These are phyloP conservation scores for Yponomeuta sedellus DNA, from an alignment of 2,888 invertebrate genomes.

Conservation along the genomic window DNA sequence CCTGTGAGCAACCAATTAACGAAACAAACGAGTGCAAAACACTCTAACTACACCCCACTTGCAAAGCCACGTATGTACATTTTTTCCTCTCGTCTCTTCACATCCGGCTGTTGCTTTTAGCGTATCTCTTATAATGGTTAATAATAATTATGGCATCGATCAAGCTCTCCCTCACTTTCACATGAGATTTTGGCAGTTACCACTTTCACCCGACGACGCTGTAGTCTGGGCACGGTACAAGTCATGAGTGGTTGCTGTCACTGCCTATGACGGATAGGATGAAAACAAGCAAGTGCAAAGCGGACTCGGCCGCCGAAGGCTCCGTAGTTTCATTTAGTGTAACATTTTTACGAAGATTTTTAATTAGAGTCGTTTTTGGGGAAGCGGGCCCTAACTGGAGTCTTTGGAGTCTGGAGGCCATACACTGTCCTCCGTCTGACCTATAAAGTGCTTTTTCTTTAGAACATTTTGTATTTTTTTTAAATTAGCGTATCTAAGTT, in stretches of 20 bases:
- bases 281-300: neutral
- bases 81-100: slow-evolving; percentile 23
- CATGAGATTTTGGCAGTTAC: slow-evolving; percentile 68
- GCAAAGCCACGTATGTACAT: slow-evolving; percentile 11
- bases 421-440: too few species aligned
- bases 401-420: too few species aligned
- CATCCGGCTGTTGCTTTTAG: slow-evolving; percentile 70
- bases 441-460: too few species aligned
- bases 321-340: too few species aligned
- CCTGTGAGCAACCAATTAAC: neutral
- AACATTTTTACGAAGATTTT: too few species aligned
- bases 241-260: slow-evolving; percentile 22
- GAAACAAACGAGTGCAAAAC: neutral
- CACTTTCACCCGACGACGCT: slow-evolving; percentile 58
- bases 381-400: too few species aligned
- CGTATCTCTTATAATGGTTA: slow-evolving; percentile 71
- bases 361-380: too few species aligned
- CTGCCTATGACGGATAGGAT: neutral
- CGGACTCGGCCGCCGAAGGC: too few species aligned
- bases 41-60: neutral
- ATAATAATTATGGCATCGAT: slow-evolving; percentile 75
- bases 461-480: too few species aligned
- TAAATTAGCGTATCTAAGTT: too few species aligned
- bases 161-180: slow-evolving; percentile 68
- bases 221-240: slow-evolving; percentile 20